Evolutionary conservation across 2,888 invertebrate species (phyloP), one percentile per base, ranked within the genome.

Genomic region (Polydrusus tereticollis): DNA sequence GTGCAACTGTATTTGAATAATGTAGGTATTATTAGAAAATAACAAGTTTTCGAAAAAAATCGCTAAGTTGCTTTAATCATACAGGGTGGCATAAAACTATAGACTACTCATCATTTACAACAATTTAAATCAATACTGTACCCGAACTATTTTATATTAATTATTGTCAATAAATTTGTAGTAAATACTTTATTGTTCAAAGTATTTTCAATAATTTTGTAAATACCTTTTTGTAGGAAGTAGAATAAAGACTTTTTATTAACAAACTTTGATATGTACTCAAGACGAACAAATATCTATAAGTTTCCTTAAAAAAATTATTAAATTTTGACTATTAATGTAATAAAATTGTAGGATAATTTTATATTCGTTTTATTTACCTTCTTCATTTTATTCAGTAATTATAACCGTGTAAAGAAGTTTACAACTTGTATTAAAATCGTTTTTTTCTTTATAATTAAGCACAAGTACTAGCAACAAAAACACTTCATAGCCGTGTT

Each of bases 161-260:
- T n/a, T n/a, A n/a, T 21, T 67, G 64, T 70, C 58, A 68, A 64
- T 70, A 43, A 45, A 64, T 57, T 55, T 69, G 64, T 70, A 62
- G 50, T 62, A 36, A 41, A 45, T 58, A 67, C n/a, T 29, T 10
- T 14, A 43, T 16, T 16, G 52, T 38, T 60, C 4, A 60, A 38
- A 59, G 36, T 29, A 45, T 55, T 47, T 68, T 68, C 33, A 60
- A 33, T 71, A 52, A 60, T 63, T 73, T 73, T 73, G 73, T 73
- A 73, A 41, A 73, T 73, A 70, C 66, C 57, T 67, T 69, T 62
- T 67, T 47, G 55, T 73, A 73, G 69, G 16, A 36, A 57, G 4
- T 69, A 69, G 69, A 36, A 43, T 36, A 59, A 65, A 29, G 69
- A 64, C 52, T 69, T 73, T 73, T 69, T 73, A 69, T 69, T 69